phyloP scores from a whole-genome alignment of 2,888 invertebrate genomes.

The Trichogramma evanescens region DNA sequence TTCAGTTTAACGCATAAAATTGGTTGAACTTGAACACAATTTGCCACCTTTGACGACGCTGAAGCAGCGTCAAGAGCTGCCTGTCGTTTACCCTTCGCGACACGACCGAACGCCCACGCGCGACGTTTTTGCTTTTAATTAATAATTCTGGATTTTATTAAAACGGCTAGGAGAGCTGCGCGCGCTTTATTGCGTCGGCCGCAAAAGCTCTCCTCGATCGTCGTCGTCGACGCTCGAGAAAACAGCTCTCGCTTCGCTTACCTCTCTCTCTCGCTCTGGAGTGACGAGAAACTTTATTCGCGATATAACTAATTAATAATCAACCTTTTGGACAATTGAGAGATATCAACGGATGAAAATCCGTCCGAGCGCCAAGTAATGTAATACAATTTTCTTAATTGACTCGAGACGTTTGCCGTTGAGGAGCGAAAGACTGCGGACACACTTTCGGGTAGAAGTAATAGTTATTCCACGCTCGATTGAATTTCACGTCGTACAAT shows the following conservation, averaged over 20 bases:
- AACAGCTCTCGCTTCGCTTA: too few relatives aligned
- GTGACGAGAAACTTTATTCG: slow-evolving; percentile 20
- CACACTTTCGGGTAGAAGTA: too few relatives aligned
- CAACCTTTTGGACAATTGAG: too few relatives aligned
- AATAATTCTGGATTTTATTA: slow-evolving; percentile 22
- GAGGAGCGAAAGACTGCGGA: too few relatives aligned
- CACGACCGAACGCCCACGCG: slow-evolving; percentile 5
- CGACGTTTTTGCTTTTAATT: slow-evolving; percentile 21
- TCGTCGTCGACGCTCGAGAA: too few relatives aligned
- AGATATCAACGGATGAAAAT: too few relatives aligned
- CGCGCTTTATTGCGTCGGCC: slow-evolving; percentile 5
- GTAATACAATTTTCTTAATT: too few relatives aligned
- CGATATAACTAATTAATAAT: slow-evolving; percentile 21
- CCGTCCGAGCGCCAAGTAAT: too few relatives aligned
- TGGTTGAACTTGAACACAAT: slow-evolving; percentile 14
- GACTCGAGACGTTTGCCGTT: too few relatives aligned
- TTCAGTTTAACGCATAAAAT: slow-evolving; percentile 21
- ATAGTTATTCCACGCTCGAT: too few relatives aligned
- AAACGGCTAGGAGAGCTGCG: slow-evolving; percentile 13
- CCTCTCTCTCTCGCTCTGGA: too few relatives aligned
- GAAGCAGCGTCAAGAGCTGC: background rate
- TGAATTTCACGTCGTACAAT: too few relatives aligned
- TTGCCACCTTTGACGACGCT: background rate
- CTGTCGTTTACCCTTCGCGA: background rate
- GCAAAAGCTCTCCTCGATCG: background rate